phyloP scores from a whole-genome alignment of 2,888 invertebrate species.

The Meganola albula region DNA sequence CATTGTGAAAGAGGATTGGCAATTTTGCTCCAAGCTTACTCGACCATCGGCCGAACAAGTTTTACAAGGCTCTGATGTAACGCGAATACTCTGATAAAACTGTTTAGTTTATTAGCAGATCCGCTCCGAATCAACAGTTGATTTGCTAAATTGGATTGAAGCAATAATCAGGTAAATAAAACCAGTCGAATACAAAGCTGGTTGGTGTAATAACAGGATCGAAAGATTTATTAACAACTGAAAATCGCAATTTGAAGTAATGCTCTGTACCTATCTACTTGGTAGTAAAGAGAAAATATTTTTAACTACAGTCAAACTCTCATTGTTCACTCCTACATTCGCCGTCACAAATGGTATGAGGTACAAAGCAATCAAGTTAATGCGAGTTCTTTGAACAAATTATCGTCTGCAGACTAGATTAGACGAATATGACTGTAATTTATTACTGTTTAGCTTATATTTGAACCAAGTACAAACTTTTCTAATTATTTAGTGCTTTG shows the following conservation, averaged over 20 bases:
- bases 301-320: neutral
- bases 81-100: constrained; percentile 49
- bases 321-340: neutral
- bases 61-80: constrained; percentile 71
- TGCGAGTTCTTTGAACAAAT: neutral
- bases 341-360: neutral
- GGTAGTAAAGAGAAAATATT: too few relatives aligned
- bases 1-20: constrained; percentile 77
- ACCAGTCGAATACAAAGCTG: too few relatives aligned
- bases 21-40: constrained; percentile 73
- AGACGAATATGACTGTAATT: neutral
- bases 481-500: constrained; percentile 7
- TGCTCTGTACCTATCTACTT: too few relatives aligned
- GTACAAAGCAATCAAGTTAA: neutral
- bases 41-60: constrained; percentile 69
- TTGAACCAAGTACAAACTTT: constrained; percentile 2
- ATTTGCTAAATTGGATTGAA: too few relatives aligned
- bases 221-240: too few relatives aligned
- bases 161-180: too few relatives aligned
- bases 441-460: neutral
- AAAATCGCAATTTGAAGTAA: too few relatives aligned
- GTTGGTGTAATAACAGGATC: too few relatives aligned
- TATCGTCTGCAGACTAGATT: neutral
- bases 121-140: constrained; percentile 21
- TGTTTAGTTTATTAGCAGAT: constrained; percentile 45